Conservation (phyloP, 2,113 vertebrate genomes). For the Antechinus flavipes region DNA sequence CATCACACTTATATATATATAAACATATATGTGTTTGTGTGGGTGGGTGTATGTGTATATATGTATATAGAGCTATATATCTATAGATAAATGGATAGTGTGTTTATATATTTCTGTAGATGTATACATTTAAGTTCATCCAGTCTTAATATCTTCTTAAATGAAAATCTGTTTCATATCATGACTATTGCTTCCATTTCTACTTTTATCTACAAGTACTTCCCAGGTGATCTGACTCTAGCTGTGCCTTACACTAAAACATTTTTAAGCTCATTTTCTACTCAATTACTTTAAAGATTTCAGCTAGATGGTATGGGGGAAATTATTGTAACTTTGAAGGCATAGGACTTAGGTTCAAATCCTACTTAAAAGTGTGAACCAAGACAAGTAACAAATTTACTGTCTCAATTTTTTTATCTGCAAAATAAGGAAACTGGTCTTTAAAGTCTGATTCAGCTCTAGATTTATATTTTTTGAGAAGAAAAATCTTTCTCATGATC, state of each 20-base stretch:
- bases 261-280: background rate
- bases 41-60: too few relatives aligned
- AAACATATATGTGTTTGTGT: too few relatives aligned
- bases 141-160: background rate
- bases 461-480: background rate
- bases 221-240: background rate
- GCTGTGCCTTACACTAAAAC: background rate
- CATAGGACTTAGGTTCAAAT: background rate
- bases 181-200: background rate
- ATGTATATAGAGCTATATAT: background rate
- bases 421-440: background rate
- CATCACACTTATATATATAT: too few relatives aligned
- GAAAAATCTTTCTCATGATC: background rate
- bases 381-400: background rate
- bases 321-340: background rate
- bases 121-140: background rate
- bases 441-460: background rate
- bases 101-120: background rate
- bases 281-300: background rate
- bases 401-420: background rate
- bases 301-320: background rate
- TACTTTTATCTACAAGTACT: background rate
- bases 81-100: too few relatives aligned
- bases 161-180: background rate
- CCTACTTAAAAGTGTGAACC: background rate